Evolutionary conservation across 2,888 invertebrate species (phyloP).

Genomic region (Synanthedon myopaeformis): DNA sequence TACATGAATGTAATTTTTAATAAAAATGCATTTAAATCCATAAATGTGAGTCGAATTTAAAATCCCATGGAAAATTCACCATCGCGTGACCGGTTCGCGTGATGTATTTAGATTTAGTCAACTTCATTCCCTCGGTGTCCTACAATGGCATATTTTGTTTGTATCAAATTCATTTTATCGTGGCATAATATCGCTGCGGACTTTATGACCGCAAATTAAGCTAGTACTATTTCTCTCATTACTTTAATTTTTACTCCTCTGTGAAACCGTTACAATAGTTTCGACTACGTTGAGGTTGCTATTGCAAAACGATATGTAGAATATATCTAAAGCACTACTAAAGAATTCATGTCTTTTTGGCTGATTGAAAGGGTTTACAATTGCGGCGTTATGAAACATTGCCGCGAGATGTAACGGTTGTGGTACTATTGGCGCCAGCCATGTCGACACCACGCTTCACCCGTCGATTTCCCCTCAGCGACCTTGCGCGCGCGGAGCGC

Average conservation of each 20-base stretch:
- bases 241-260: too few relatives aligned
- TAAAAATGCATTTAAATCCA: neutral
- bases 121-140: conserved; percentile 33
- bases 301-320: too few relatives aligned
- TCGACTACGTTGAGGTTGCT: too few relatives aligned
- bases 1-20: neutral
- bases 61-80: conserved; percentile 39
- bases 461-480: conserved; percentile 62
- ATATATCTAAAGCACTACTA: neutral
- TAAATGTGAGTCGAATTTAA: conserved; percentile 8
- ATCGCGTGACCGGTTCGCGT: conserved; percentile 53
- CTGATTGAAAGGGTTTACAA: conserved; percentile 33
- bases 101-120: conserved; percentile 29
- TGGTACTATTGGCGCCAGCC: conserved; percentile 30
- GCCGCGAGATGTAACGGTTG: conserved; percentile 45
- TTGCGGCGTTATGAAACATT: conserved; percentile 39
- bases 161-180: conserved; percentile 31
- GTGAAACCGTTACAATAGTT: too few relatives aligned
- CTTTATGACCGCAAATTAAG: conserved; percentile 15
- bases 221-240: conserved; percentile 6
- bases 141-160: conserved; percentile 32
- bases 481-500: conserved; percentile 45
- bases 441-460: conserved; percentile 39
- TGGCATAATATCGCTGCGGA: neutral
- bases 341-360: conserved; percentile 11